Conservation (phyloP, 2,888 invertebrate species). For the Drosophila anceps region DNA sequence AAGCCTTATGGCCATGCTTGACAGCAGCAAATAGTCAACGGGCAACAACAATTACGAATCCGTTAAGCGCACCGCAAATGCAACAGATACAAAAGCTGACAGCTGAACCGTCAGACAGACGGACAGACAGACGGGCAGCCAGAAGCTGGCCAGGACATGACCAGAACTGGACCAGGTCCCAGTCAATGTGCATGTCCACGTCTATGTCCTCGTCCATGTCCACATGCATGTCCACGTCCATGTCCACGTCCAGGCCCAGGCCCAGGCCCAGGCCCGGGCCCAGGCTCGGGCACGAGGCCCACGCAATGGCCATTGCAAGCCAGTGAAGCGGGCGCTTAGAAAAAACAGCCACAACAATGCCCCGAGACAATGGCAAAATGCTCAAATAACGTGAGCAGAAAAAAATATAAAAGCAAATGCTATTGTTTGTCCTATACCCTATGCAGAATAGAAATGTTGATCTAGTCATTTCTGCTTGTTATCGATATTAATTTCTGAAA, state of each 20-base stretch:
- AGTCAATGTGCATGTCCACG: slow-evolving; percentile 11
- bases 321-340: slow-evolving; percentile 34
- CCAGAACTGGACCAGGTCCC: slow-evolving; percentile 1
- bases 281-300: neutral
- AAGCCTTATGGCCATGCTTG: neutral
- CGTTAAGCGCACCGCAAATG: slow-evolving; percentile 53
- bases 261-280: neutral
- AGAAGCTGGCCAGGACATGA: slow-evolving; percentile 26
- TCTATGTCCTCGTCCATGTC: neutral
- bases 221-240: neutral
- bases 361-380: slow-evolving; percentile 30
- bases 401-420: slow-evolving; percentile 5
- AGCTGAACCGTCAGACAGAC: slow-evolving; percentile 4
- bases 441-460: neutral
- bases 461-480: too few relatives aligned
- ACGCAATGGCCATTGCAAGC: slow-evolving; percentile 29
- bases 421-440: slow-evolving; percentile 11
- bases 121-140: neutral
- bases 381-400: slow-evolving; percentile 30
- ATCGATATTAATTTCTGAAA: neutral
- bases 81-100: slow-evolving; percentile 55
- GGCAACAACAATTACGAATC: slow-evolving; percentile 29
- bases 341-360: slow-evolving; percentile 35
- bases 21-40: slow-evolving; percentile 7
- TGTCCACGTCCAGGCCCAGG: neutral